These are phyloP conservation scores for Riparia riparia DNA, from an alignment of 2,113 vertebrate species.

Conservation along the genomic window DNA sequence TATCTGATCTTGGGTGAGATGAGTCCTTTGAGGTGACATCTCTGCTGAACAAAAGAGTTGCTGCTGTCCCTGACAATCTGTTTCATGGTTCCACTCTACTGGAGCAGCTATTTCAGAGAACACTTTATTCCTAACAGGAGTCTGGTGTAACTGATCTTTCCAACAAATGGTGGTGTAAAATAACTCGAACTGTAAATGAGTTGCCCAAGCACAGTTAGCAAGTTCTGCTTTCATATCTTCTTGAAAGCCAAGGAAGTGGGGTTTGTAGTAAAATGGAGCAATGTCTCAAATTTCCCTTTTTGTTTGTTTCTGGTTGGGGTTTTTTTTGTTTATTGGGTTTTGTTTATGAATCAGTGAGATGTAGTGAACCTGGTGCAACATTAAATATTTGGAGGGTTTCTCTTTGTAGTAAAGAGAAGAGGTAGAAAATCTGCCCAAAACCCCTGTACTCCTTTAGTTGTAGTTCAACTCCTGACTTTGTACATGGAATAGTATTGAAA, in stretches of 20 bases:
- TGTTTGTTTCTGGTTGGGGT: background rate
- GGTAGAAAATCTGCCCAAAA: background rate
- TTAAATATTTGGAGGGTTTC: background rate
- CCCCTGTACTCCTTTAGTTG: background rate
- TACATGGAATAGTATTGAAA: background rate
- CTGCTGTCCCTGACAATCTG: background rate
- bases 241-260: background rate
- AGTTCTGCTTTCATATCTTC: constrained; percentile 31
- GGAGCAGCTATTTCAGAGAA: background rate
- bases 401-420: background rate
- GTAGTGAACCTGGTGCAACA: background rate
- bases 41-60: background rate
- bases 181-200: background rate
- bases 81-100: background rate
- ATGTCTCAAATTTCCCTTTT: background rate
- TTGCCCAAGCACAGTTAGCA: background rate
- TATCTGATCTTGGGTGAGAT: background rate
- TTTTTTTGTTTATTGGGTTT: background rate
- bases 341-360: background rate
- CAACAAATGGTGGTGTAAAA: background rate
- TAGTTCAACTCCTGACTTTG: background rate
- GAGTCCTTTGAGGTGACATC: background rate
- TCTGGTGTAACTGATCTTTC: background rate
- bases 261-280: background rate
- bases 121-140: background rate